A percentile compares a stretch with the other conserved stretches of the same genome.
Evolutionary conservation across 2,113 vertebrate species (phyloP).

Genomic region (Elachura formosa): DNA sequence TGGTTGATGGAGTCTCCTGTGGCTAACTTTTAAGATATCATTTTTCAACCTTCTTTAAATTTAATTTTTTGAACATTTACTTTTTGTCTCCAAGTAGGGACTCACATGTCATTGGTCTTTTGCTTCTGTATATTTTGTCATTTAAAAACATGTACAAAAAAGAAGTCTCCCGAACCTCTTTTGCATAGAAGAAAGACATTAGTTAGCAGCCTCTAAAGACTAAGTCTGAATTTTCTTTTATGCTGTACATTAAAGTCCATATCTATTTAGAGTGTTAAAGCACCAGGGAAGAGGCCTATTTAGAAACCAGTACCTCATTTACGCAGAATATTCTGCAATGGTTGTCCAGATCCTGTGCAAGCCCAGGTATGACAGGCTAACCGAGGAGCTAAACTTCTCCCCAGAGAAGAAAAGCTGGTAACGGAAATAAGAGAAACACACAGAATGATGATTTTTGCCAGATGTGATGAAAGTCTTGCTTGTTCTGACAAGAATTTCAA

Average conservation of each 20-base stretch:
- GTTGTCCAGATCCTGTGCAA: background rate
- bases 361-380: background rate
- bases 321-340: background rate
- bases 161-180: background rate
- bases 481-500: background rate
- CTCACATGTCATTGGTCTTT: background rate
- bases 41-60: background rate
- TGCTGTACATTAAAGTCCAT: background rate
- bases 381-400: background rate
- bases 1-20: background rate
- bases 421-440: background rate
- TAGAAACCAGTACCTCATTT: background rate
- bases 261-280: background rate
- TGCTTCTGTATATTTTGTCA: background rate
- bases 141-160: background rate
- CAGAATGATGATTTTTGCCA: background rate
- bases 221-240: background rate
- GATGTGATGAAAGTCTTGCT: background rate
- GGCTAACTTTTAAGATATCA: background rate
- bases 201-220: background rate
- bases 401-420: background rate
- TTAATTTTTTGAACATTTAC: background rate
- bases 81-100: background rate
- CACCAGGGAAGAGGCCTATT: background rate
- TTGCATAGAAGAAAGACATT: background rate